Evolutionary conservation across 1,140 invertebrate genomes (phyloP).

Genomic region (Drosophila pachea): DNA sequence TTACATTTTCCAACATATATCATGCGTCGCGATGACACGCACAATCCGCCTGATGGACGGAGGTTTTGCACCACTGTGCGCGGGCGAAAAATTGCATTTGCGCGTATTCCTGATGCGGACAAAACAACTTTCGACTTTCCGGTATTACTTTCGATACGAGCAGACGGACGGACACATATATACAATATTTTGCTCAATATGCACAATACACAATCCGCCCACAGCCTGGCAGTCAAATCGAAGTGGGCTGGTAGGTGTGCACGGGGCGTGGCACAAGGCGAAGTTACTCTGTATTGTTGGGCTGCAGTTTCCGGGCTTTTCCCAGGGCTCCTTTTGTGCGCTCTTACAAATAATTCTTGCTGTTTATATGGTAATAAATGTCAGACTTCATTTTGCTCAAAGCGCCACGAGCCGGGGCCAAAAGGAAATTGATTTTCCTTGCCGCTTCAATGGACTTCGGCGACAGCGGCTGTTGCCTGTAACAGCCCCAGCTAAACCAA

Average conservation of each 20-base stretch:
- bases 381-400: constrained; percentile 57
- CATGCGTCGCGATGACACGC: constrained; percentile 6
- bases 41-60: background rate
- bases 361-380: constrained; percentile 75
- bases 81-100: constrained; percentile 57
- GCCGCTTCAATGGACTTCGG: constrained; percentile 45
- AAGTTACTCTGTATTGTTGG: constrained; percentile 55
- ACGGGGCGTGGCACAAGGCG: background rate
- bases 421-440: constrained; percentile 73
- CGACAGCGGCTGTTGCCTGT: constrained; percentile 16
- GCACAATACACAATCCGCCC: constrained; percentile 45
- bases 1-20: constrained; percentile 21
- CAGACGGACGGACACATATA: constrained; percentile 31
- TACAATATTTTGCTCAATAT: constrained; percentile 55
- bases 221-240: constrained; percentile 8
- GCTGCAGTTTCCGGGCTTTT: constrained; percentile 59
- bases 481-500: background rate
- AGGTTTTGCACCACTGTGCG: constrained; percentile 19
- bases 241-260: background rate
- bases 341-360: constrained; percentile 53
- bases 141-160: constrained; percentile 39
- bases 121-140: constrained; percentile 59
- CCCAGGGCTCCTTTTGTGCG: constrained; percentile 47
- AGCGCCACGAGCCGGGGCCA: constrained; percentile 12
- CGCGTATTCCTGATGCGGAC: constrained; percentile 41